Base-by-base conservation (phyloP, 1,140 invertebrate genomes). In the Heterodera schachtii region DNA sequence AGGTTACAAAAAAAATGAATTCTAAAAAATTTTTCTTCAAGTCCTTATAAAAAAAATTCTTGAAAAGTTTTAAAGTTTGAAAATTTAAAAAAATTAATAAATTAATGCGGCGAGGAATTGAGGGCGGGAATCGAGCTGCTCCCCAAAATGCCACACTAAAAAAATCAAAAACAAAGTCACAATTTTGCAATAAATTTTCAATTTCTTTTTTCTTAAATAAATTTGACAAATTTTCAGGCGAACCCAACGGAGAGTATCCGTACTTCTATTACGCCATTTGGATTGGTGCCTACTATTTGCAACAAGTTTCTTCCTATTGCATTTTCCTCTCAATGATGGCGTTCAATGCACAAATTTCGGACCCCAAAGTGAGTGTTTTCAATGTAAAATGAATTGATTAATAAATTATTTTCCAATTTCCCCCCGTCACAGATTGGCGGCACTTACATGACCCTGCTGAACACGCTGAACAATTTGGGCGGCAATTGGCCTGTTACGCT, bases 401-500 rank as follows among this genome's bases (percentile, higher is more conserved):
- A 41, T 75, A 19, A 75, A 7, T 21, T 6, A 6, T 57, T 57
- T 21, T 44, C 16, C 43, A 31, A 8, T 3, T 16, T 75, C 47
- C 16, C 52, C 19, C 11, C 2, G 0, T 78, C 43, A 52, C 67
- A 78, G 79, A 95, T 98, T 8, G 98, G 98, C 31, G 98, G 97
- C 43, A 99, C 97, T 0, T 99, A 99, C 90, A 99, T 99, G 98
- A 99, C 98, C 1, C 92, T 99, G 69, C 92, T 99, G 3, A 99
- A 99, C 89, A 99, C 98, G 0, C 91, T 99, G 9, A 93, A 93
- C 49, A 99, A 99, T 92, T 92, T 99, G 47, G 98, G 97, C 46
- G 95, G 95, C 11, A 98, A 97, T 89, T 98, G 97, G 97, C 96
- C 97, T 1, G 93, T 94, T 73, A 98, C 97, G 0, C 91, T 97